Evolutionary conservation across 2,888 invertebrate species (phyloP).

Genomic region (Zaprionus bogoriensis): DNA sequence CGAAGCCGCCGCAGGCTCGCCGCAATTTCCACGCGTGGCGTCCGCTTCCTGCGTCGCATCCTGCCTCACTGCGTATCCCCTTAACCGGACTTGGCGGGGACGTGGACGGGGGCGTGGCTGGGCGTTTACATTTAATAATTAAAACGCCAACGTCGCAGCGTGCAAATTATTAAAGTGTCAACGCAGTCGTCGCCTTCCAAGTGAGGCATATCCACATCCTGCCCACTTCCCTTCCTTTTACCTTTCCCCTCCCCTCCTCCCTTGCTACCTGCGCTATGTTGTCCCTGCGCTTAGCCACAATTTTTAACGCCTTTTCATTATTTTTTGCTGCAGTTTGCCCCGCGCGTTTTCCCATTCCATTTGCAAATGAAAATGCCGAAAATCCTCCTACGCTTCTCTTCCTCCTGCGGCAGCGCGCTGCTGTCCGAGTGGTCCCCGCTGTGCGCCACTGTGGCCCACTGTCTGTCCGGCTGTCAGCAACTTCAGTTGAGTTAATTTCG

Average conservation of each 20-base stretch:
- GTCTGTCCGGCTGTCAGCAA: constrained; percentile 39
- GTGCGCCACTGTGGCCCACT: neutral
- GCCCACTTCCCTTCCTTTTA: neutral
- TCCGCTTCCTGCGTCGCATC: constrained; percentile 59
- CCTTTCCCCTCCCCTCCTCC: neutral
- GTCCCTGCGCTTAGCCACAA: constrained; percentile 38
- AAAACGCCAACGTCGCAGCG: constrained; percentile 79
- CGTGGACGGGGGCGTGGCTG: neutral
- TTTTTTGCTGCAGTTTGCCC: constrained; percentile 44
- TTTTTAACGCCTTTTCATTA: constrained; percentile 70
- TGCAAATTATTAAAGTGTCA: constrained; percentile 81
- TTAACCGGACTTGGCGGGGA: neutral
- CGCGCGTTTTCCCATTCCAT: constrained; percentile 20
- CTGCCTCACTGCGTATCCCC: constrained; percentile 26
- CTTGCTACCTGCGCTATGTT: constrained; percentile 14
- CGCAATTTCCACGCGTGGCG: constrained; percentile 73
- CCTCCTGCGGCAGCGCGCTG: constrained; percentile 37
- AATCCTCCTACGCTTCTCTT: constrained; percentile 17
- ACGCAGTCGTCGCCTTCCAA: constrained; percentile 53
- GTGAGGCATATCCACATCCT: constrained; percentile 13
- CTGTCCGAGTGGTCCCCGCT: constrained; percentile 6
- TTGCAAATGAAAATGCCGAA: constrained; percentile 56
- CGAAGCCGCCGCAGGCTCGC: constrained; percentile 61
- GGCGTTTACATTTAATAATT: constrained; percentile 80
- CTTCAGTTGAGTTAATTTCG: constrained; percentile 54